Base-by-base conservation (phyloP, 2,113 vertebrate species). In the Cynocephalus volans region DNA sequence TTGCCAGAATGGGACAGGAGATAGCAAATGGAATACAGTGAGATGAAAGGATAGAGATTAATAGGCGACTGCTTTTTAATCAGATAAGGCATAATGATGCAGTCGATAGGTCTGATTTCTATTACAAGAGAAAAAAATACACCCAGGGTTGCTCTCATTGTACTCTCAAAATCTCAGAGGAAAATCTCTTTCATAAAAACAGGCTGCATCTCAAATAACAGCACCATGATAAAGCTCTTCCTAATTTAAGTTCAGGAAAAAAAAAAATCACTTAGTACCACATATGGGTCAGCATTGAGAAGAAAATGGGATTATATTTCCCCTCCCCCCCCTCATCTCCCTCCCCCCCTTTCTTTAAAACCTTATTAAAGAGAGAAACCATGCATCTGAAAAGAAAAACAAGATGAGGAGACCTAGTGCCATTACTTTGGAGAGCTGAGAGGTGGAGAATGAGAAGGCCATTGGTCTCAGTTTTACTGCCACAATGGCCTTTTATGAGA, bases 401-500 rank as follows among this genome's bases (percentile, higher is more conserved):
- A 97, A 31, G 96, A 97, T 94, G 95, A 98, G 97, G 94, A 98
- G 97, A 98, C 98, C 86, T 96, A 96, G 97, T 92, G 97, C 97
- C 97, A 97, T 98, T 98, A 98, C 96, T 98, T 96, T 98, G 98
- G 98, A 98, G 97, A 96, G 96, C 97, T 96, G 98, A 98, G 98
- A 98, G 96, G 90, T 98, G 90, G 97, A 98, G 98, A 98, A 98
- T 98, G 98, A 98, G 98, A 98, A 98, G 98, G 97, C 98, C 97
- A 98, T 98, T 98, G 98, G 98, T 98, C 97, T 99, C 98, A 98
- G 98, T 98, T 98, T 98, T 99, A 97, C 97, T 97, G 96, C 96
- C 97, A 99, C 98, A 99, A 98, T 98, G 97, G 98, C 97, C 98
- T 98, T 99, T 99, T 98, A 98, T 99, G 97, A 98, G 98, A 95